A percentile compares a stretch with the other conserved stretches of the same genome.
These are phyloP conservation scores for Melanotaenia trifasciata DNA, from an alignment of 2,797 vertebrate species.

Conservation along the genomic window DNA sequence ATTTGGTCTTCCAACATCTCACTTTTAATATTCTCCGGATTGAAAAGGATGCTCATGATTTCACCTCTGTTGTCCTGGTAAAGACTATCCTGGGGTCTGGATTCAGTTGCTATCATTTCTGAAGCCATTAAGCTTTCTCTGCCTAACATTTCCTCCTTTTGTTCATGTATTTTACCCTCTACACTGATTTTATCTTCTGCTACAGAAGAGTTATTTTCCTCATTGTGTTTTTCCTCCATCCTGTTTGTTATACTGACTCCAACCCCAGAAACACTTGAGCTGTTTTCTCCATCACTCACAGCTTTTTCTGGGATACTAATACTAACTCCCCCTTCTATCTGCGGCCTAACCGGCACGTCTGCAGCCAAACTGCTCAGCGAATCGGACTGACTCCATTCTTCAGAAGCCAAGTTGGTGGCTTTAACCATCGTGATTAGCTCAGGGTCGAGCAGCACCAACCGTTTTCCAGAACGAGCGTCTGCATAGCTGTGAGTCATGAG, in stretches of 20 bases:
- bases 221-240: constrained; percentile 9
- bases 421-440: constrained; percentile 77
- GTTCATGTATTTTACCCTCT: constrained; percentile 19
- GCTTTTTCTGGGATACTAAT: constrained; percentile 31
- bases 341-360: constrained; percentile 21
- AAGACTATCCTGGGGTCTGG: constrained; percentile 19
- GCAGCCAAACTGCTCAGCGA: constrained; percentile 16
- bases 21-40: constrained; percentile 13
- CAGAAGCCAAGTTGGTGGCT: constrained; percentile 37
- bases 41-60: background rate
- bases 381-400: constrained; percentile 26
- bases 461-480: constrained; percentile 87
- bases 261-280: constrained; percentile 8
- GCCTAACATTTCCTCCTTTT: constrained; percentile 29
- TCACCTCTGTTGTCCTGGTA: constrained; percentile 8
- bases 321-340: constrained; percentile 4
- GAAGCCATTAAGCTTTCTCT: constrained; percentile 26
- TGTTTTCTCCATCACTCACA: constrained; percentile 24
- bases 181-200: constrained; percentile 9
- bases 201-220: constrained; percentile 12
- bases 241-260: constrained; percentile 1
- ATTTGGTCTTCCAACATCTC: constrained; percentile 12
- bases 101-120: constrained; percentile 17
- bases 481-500: constrained; percentile 93
- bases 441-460: constrained; percentile 87